A percentile compares a stretch with the other conserved stretches of the same genome.
These are phyloP conservation scores for Andricus quercusramuli DNA, from an alignment of 2,888 invertebrate species.

Conservation along the genomic window DNA sequence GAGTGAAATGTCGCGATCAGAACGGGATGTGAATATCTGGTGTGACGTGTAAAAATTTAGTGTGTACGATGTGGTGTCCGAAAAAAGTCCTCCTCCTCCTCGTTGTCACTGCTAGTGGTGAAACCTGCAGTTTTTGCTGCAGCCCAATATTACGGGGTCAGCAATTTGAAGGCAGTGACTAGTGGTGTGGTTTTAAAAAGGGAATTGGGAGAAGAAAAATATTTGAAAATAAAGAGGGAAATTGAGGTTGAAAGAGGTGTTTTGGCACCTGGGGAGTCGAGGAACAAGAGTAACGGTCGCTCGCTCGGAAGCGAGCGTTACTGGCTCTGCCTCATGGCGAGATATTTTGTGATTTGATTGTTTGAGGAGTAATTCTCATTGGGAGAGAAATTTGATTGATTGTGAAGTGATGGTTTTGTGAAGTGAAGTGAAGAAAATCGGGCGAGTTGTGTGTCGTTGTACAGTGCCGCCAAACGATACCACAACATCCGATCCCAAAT, in stretches of 20 bases:
- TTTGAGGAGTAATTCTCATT: background rate
- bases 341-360: background rate
- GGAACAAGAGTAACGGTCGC: slow-evolving; percentile 21
- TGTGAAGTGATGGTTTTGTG: slow-evolving; percentile 14
- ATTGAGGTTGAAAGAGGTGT: background rate
- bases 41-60: slow-evolving; percentile 68
- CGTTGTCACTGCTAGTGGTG: slow-evolving; percentile 65
- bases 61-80: slow-evolving; percentile 74
- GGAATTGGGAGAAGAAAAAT: background rate
- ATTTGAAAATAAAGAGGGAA: background rate
- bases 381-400: background rate
- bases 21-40: slow-evolving; percentile 60
- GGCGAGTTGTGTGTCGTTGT: slow-evolving; percentile 78
- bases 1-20: slow-evolving; percentile 54
- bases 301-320: slow-evolving; percentile 35
- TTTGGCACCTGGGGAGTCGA: background rate
- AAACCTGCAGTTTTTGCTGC: slow-evolving; percentile 53
- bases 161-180: slow-evolving; percentile 66
- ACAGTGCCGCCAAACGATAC: slow-evolving; percentile 78
- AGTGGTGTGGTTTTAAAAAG: slow-evolving; percentile 57
- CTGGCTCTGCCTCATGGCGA: slow-evolving; percentile 29
- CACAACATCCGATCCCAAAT: slow-evolving; percentile 86
- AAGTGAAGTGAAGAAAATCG: slow-evolving; percentile 54
- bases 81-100: slow-evolving; percentile 61
- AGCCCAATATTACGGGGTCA: slow-evolving; percentile 62